phyloP scores from a whole-genome alignment of 2,797 vertebrate genomes.

The Tolypeutes matacus region DNA sequence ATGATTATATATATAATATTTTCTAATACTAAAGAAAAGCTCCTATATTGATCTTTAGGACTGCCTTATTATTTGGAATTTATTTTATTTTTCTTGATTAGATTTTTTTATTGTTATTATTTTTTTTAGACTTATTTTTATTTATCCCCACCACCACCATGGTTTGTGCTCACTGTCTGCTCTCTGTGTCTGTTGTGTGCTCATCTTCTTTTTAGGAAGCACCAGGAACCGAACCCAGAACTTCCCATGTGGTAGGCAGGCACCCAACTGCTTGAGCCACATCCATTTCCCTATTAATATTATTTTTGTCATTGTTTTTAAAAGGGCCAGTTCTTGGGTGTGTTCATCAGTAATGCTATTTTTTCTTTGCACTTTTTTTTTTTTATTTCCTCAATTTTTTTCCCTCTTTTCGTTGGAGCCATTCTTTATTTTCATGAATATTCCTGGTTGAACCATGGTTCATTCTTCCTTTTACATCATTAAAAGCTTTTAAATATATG shows the following conservation, averaged over 20 bases:
- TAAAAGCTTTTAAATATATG: neutral
- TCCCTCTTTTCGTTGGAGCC: neutral
- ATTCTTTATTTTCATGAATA: neutral
- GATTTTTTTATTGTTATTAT: neutral
- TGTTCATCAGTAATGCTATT: neutral
- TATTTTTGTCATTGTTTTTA: neutral
- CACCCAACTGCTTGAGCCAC: no score
- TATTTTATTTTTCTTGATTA: slow-evolving; percentile 45
- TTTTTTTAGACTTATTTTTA: no score
- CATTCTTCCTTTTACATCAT: slow-evolving; percentile 30
- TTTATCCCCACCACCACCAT: no score
- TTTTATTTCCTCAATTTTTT: neutral
- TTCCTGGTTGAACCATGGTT: neutral
- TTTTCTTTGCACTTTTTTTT: neutral
- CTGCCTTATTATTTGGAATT: slow-evolving; percentile 10
- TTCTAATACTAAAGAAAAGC: neutral
- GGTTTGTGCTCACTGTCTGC: no score
- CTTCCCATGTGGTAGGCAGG: no score
- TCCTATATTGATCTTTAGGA: neutral
- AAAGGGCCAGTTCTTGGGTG: neutral
- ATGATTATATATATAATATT: neutral
- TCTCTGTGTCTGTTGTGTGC: no score
- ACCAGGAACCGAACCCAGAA: no score
- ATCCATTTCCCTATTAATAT: no score
- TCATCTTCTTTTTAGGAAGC: no score